A percentile compares a stretch with the other conserved stretches of the same genome.
Conservation (phyloP, 92 coral and sea anemone species). For the Phymanthus crucifer region DNA sequence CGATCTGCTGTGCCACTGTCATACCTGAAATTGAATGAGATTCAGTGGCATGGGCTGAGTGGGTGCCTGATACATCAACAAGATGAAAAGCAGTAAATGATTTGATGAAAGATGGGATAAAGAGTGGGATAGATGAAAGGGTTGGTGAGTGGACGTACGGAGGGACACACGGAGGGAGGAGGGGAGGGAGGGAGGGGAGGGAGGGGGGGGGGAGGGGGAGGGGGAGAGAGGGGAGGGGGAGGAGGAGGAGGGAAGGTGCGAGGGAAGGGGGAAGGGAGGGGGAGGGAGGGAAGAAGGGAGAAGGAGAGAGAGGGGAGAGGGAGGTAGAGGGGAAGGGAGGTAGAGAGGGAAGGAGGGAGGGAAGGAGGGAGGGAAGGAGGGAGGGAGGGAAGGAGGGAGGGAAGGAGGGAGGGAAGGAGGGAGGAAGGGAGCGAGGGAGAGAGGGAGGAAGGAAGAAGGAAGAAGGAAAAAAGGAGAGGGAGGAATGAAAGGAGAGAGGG, state of each 20-base stretch:
- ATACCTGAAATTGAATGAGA: constrained; percentile 26
- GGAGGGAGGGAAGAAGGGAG: not conserved
- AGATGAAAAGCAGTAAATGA: not conserved
- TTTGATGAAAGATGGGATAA: not conserved
- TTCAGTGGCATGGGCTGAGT: not conserved
- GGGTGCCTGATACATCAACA: not conserved
- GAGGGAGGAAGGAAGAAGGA: not conserved
- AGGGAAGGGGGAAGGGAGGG: not conserved
- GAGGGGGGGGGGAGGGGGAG: too few relatives aligned
- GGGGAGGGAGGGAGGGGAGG: too few relatives aligned
- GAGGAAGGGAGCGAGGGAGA: not conserved
- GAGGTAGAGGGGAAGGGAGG: too few relatives aligned
- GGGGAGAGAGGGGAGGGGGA: not conserved
- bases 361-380: not conserved
- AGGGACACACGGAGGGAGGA: not conserved
- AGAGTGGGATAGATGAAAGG: not conserved
- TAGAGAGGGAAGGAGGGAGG: not conserved
- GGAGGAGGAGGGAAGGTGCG: not conserved
- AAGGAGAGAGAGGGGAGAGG: not conserved
- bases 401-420: not conserved
- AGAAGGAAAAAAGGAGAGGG: too few relatives aligned
- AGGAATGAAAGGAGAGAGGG: not conserved
- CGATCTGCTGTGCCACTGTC: constrained; percentile 53
- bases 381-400: not conserved
- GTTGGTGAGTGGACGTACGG: not conserved